Evolutionary conservation across 1,140 invertebrate genomes (phyloP), one percentile per base, ranked within the genome.

Genomic region (Drosophila yakuba): DNA sequence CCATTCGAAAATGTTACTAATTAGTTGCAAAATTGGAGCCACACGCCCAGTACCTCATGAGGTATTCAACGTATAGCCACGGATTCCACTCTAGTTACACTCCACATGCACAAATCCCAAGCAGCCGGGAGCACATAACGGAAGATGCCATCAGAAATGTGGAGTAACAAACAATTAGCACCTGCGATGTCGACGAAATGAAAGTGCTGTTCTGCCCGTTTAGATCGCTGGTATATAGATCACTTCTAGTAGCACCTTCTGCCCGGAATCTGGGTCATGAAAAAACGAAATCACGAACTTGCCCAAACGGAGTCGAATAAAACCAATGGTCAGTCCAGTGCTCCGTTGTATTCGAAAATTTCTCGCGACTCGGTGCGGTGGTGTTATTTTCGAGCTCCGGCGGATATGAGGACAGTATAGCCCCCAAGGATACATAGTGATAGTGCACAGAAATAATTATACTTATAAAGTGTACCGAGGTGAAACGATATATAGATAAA

Each of bases 101-200:
- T 39, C 25, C n/a, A n/a, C 23, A 39, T 14, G 38, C 14, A 15
- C 38, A 28, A 4, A 68, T 43, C 15, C 58, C 7, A 17, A n/a
- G 20, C 20, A 35, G 36, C 17, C 61, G 15, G 66, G 62, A 67
- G 48, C 62, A 41, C 43, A 69, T 71, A 89, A 84, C 76, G 84
- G 84, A 68, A 84, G 68, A 74, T 78, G 51, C 15, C 44, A 50
- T 32, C 52, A 55, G 54, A 67, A 74, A 89, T 89, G 84, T 89
- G 84, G 84, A 89, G 74, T 89, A 89, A 89, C 80, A 89, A 80
- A 73, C 78, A 52, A 89, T 89, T 89, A 89, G 60, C 84, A 89
- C 85, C 77, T 66, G 41, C 57, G 43, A 48, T 38, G 72, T 60
- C 74, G 74, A 74, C 85, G 69, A 89, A 89, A 89, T 89, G 84